phyloP scores from a whole-genome alignment of 2,797 vertebrate genomes.

The Myoxocephalus aenaeus region DNA sequence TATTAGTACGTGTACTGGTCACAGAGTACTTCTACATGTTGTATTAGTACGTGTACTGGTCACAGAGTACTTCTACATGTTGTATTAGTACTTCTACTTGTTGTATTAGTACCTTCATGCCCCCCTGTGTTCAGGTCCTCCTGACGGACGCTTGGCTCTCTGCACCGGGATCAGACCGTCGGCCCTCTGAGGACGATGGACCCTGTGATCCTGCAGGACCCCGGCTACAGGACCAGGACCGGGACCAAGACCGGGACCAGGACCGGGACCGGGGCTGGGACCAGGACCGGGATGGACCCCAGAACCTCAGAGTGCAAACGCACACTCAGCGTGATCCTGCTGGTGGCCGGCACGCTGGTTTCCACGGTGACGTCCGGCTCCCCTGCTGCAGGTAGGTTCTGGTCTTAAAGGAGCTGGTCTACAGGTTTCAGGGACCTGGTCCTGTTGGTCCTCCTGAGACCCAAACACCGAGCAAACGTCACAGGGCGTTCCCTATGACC shows the following conservation, averaged over 20 bases:
- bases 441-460: no score
- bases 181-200: constrained; percentile 69
- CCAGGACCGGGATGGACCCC: constrained; percentile 59
- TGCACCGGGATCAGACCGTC: neutral
- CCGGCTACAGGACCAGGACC: constrained; percentile 19
- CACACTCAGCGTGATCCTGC: constrained; percentile 56
- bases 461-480: no score
- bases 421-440: neutral
- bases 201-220: constrained; percentile 45
- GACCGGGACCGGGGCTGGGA: constrained; percentile 38
- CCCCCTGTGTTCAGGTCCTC: constrained; percentile 60
- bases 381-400: constrained; percentile 75
- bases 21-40: no score
- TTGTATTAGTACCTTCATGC: neutral
- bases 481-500: neutral
- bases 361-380: constrained; percentile 70
- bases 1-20: no score
- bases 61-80: no score
- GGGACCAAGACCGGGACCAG: constrained; percentile 45
- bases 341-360: constrained; percentile 66
- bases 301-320: constrained; percentile 34
- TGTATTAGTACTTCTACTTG: no score
- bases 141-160: constrained; percentile 42
- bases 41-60: no score
- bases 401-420: neutral